Evolutionary conservation across 2,113 vertebrate genomes (phyloP), one percentile per base, ranked within the genome.

Genomic region (Columba janthina): DNA sequence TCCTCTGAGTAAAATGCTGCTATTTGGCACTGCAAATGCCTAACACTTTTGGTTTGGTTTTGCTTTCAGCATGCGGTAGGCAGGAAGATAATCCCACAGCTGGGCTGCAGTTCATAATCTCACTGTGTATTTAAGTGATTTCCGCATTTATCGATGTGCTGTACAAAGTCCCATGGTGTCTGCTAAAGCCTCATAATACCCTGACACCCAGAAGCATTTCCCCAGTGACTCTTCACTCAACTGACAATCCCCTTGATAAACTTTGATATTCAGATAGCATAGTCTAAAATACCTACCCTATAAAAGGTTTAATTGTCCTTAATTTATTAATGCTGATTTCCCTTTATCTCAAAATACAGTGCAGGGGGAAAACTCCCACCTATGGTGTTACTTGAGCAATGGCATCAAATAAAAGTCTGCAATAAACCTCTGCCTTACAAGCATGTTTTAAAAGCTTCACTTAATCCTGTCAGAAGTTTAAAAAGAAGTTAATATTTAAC

Each of bases 401-500:
- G 4, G 29, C 32, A 48, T 74, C 46, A 58, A 92, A 22, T 36
- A 54, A 82, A 61, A 78, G 19, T n/a, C 77, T 85, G 38, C 36
- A 85, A 77, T 69, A 89, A 93, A 91, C 24, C 32, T 75, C 87
- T 73, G 71, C 84, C 16, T 94, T 67, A 71, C 20, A 90, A 90
- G 42, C 14, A 77, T 34, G 60, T 80, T 94, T 94, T 84, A 74
- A 94, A 95, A 95, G 67, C 42, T 85, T 24, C 69, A 83, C 26
- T 85, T 76, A 83, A 88, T 50, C 36, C 29, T 31, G 14, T 64
- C 15, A 64, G 60, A 76, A 90, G 72, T 85, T 88, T 77, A 36
- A 74, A 90, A 90, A 73, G 26, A 89, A 67, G 93, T 91, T 93
- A 91, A 92, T 73, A 28, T 42, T 93, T 95, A 93, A 95, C 90